Percentiles rank a stretch among this genome's conserved stretches.
phyloP scores from a whole-genome alignment of 1,140 invertebrate genomes.

The Campoletis sonorensis region DNA sequence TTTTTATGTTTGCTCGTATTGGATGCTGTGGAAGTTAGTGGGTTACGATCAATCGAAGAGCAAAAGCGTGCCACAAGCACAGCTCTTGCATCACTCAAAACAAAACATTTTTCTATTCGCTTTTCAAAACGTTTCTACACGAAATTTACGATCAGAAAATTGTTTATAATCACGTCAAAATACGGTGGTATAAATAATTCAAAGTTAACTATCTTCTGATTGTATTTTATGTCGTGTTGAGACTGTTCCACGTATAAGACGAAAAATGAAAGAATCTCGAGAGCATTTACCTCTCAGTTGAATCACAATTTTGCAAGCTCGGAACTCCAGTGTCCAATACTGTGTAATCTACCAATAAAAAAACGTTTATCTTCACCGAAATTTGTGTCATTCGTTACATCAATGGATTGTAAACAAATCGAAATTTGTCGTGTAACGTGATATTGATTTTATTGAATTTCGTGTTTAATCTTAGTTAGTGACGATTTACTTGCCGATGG shows the following conservation, averaged over 20 bases:
- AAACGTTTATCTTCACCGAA: too few relatives aligned
- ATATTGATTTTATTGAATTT: constrained; percentile 2
- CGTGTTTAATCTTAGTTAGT: constrained; percentile 52
- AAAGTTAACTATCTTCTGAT: not conserved
- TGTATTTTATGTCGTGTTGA: not conserved
- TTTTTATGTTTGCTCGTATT: constrained; percentile 10
- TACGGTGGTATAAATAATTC: not conserved
- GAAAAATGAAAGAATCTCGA: not conserved
- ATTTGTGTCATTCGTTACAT: too few relatives aligned
- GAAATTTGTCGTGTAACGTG: not conserved
- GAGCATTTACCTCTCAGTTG: not conserved
- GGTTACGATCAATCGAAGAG: too few relatives aligned
- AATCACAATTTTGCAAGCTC: not conserved
- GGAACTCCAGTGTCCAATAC: too few relatives aligned
- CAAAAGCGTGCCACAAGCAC: too few relatives aligned
- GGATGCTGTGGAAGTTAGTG: not conserved
- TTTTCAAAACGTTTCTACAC: too few relatives aligned
- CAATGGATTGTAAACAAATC: too few relatives aligned
- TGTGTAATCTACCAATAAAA: too few relatives aligned
- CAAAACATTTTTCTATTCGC: too few relatives aligned
- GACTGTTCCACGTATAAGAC: not conserved
- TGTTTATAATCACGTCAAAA: not conserved
- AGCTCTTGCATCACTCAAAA: too few relatives aligned
- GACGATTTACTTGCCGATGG: constrained; percentile 60
- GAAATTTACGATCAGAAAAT: not conserved